These are phyloP conservation scores for Opisthograptis luteolata DNA, from an alignment of 2,888 invertebrate species.

Conservation along the genomic window DNA sequence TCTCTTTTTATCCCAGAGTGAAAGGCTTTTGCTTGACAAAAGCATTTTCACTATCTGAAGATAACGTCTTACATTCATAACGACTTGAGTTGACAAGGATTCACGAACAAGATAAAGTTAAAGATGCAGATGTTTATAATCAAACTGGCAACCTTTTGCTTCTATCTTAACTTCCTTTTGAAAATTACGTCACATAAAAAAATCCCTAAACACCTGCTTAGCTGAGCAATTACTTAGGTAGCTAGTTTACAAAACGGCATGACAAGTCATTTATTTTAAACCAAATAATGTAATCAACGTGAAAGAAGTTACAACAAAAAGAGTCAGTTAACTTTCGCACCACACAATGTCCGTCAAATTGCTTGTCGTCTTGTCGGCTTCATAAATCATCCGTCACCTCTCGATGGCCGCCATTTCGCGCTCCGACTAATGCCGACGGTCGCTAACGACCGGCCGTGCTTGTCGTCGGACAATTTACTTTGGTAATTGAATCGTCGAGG, in stretches of 20 bases:
- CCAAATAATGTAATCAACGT: too few species aligned
- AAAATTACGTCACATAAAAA: too few species aligned
- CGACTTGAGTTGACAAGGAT: constrained; percentile 2
- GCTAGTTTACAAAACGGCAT: too few species aligned
- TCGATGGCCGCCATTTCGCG: constrained; percentile 9
- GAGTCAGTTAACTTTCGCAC: too few species aligned
- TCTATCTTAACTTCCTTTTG: too few species aligned
- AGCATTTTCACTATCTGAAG: constrained; percentile 2
- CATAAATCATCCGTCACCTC: constrained; percentile 13
- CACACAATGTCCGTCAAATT: constrained; percentile 4
- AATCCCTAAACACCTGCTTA: too few species aligned
- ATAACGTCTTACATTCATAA: constrained; percentile 12
- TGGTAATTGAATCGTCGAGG: constrained; percentile 13
- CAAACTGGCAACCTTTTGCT: too few species aligned
- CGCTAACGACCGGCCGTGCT: constrained; percentile 6
- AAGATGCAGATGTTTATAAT: too few species aligned
- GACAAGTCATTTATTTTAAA: too few species aligned
- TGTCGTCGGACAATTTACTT: constrained; percentile 8
- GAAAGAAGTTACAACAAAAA: too few species aligned
- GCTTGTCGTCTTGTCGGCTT: constrained; percentile 10
- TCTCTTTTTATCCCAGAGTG: constrained; percentile 7
- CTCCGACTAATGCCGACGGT: background rate
- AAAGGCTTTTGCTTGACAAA: constrained; percentile 20
- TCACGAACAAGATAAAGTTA: too few species aligned
- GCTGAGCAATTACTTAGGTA: too few species aligned